Base-by-base conservation (phyloP, 2,113 vertebrate species). In the Casuarius casuarius region DNA sequence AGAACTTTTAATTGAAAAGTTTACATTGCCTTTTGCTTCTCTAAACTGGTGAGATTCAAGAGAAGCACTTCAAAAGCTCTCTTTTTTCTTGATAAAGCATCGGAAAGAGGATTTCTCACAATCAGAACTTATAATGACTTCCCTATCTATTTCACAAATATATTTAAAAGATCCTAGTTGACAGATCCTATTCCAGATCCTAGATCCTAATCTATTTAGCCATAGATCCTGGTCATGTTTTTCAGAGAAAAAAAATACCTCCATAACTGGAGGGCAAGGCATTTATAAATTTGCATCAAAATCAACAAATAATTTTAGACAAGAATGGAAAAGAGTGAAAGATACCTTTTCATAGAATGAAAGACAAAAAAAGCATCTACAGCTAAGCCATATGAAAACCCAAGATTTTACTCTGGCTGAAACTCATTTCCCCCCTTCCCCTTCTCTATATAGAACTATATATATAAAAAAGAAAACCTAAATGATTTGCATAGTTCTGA, bases 331-430 rank as follows among this genome's bases (percentile, higher is more conserved):
- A 91, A 85, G 5, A 88, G 73, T 58, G 25, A 58, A 58, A 58
- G 16, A 28, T 58, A 58, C 16, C 54, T 58, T 87, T 58, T 62
- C 3, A 8, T 63, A 38, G 28, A 10, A 48, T 63, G 31, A 61
- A 89, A 79, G 38, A 84, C 19, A 79, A 61, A 87, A 95, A 19
- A 48, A 16, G 4, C 92, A 73, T 92, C 58, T 84, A 5, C 67
- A 67, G 71, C 90, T 81, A 94, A 81, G 52, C 65, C 56, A 66
- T 22, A 72, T 72, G 81, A 89, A 95, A 76, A 19, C 22, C 77
- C 62, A 87, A 94, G 84, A 87, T 89, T 95, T 95, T 52, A 75
- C 11, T 78, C 61, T 91, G 92, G 84, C 77, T 96, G 93, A 96
- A 92, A 95, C 28, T 92, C 66, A 97, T 97, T 96, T 89, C 29